Evolutionary conservation across 2,797 vertebrate species (phyloP).

Genomic region (Cynopterus sphinx): DNA sequence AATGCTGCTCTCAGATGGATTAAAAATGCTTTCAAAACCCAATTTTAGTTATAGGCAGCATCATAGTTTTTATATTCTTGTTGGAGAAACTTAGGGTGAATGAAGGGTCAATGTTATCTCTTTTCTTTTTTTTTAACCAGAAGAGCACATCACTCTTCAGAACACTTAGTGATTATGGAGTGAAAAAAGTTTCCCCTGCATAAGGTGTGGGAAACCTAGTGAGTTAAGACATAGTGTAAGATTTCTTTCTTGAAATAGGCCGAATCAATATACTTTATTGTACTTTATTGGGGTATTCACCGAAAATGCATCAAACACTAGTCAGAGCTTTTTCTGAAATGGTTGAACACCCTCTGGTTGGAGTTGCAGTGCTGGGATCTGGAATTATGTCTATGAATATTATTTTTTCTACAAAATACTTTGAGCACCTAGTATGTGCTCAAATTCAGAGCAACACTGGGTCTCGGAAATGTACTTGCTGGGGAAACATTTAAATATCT

Average conservation of each 20-base stretch:
- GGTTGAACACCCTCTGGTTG: not conserved
- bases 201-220: not conserved
- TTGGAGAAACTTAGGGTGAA: not conserved
- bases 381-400: not conserved
- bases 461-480: not conserved
- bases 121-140: not conserved
- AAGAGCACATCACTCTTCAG: not conserved
- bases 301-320: not conserved
- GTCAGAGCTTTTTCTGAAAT: slow-evolving; percentile 1
- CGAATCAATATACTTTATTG: not conserved
- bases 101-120: not conserved
- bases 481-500: not conserved
- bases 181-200: not conserved
- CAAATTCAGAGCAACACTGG: not conserved
- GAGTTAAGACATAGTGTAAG: not conserved
- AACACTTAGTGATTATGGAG: not conserved
- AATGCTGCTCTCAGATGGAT: not conserved
- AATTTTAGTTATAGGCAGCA: not conserved
- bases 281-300: not conserved
- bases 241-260: not conserved
- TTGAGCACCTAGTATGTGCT: not conserved
- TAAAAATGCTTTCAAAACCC: not conserved
- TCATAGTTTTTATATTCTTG: slow-evolving; percentile 32
- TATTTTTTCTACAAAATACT: not conserved
- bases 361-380: not conserved